These are phyloP conservation scores for Congeria kusceri DNA, from an alignment of 2,888 invertebrate species.

Conservation along the genomic window DNA sequence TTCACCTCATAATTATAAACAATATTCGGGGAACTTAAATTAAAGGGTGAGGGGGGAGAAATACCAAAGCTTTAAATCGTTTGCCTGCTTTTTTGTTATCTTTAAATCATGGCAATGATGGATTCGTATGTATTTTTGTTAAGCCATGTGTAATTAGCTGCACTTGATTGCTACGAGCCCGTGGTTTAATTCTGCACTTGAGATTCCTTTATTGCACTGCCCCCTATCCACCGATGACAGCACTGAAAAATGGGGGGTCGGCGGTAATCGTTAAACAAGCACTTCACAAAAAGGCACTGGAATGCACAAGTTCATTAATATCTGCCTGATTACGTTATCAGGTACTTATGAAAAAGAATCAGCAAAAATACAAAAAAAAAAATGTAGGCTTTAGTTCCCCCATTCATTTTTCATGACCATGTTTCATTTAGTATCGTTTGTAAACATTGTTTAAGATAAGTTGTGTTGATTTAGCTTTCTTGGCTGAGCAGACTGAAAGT, in stretches of 20 bases:
- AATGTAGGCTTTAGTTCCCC: slow-evolving; percentile 23
- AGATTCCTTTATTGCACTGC: not conserved
- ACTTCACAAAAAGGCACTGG: slow-evolving; percentile 9
- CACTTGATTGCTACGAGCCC: too few relatives aligned
- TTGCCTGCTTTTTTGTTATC: too few relatives aligned
- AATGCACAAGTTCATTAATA: slow-evolving; percentile 21
- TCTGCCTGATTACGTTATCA: slow-evolving; percentile 16
- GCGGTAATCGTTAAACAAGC: slow-evolving; percentile 9
- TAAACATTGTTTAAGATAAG: slow-evolving; percentile 42
- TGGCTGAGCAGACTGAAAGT: slow-evolving; percentile 17
- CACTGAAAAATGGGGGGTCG: slow-evolving; percentile 18
- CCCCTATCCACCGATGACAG: slow-evolving; percentile 7
- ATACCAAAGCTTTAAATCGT: too few relatives aligned
- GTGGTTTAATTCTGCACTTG: not conserved
- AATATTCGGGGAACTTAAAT: too few relatives aligned
- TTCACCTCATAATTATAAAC: too few relatives aligned
- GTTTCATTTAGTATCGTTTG: slow-evolving; percentile 49
- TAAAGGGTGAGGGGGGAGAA: too few relatives aligned
- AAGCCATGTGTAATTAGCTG: not conserved
- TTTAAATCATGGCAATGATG: too few relatives aligned
- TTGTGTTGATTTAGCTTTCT: slow-evolving; percentile 37
- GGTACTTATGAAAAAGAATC: slow-evolving; percentile 18
- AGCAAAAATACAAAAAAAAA: slow-evolving; percentile 12
- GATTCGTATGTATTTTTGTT: too few relatives aligned
- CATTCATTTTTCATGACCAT: slow-evolving; percentile 30